Base-by-base conservation (phyloP, 2,888 invertebrate species). In the Yponomeuta malinellus region DNA sequence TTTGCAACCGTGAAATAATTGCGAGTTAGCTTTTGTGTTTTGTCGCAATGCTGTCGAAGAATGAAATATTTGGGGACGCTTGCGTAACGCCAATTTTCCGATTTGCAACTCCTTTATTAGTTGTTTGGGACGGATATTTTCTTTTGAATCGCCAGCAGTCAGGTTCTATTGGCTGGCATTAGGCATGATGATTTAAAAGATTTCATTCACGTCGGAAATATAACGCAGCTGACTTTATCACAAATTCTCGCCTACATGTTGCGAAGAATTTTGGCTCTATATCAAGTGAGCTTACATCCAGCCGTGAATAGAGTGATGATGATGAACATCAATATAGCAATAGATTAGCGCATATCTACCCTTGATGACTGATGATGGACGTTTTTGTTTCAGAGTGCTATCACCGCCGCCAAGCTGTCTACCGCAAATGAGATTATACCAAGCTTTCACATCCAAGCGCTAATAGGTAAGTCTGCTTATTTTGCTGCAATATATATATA, bases 391-490 rank as follows among this genome's bases (percentile, higher is more conserved):
- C 88, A 92, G 91, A 82, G 85, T 88, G 80, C 75, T 73, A 79
- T 79, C 80, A 82, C 83, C 88, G 87, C 89, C 90, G 92, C 88
- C 91, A 92, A 91, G 85, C 92, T 92, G 91, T 88, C 91, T 90
- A 92, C 91, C 90, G 89, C 92, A 85, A 91, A 91, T 92, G 92
- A 91, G 84, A 87, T 91, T 84, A 83, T 87, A 83, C 82, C 80
- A 79, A 86, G 84, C 80, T 88, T 87, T 85, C 90, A 90, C 89
- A 84, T 90, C 86, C 83, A 89, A 88, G 90, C 92, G 90, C 88
- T 91, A 87, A 91, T 90, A 91, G 91, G 92, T 91, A 82, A 84
- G 90, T 79, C 52, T 15, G 15, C 52, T 59, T 15, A 0, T 59
- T 59, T 59, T 15, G 12, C 52, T 59, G 3, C 52, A 12, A 52